Evolutionary conservation across 2,797 vertebrate genomes (phyloP).

Genomic region (Acanthopagrus latus): DNA sequence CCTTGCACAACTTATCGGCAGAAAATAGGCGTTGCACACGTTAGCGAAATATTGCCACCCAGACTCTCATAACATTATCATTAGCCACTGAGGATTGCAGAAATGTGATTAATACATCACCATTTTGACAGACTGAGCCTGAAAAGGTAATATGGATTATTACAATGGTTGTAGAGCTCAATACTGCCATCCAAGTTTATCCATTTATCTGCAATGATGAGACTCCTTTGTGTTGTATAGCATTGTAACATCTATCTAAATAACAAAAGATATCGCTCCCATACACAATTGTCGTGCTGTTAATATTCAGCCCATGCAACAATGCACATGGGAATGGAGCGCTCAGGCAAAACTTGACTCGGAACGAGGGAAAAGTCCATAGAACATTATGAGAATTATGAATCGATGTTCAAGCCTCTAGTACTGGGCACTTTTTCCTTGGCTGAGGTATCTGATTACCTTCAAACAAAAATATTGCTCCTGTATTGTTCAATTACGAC

Average conservation of each 20-base stretch:
- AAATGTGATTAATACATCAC: conserved; percentile 88
- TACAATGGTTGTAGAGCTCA: conserved; percentile 85
- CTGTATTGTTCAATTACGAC: conserved; percentile 80
- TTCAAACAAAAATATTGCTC: conserved; percentile 81
- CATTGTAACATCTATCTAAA: conserved; percentile 87
- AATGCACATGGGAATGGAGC: conserved; percentile 74
- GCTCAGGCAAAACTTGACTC: conserved; percentile 74
- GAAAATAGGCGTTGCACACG: conserved; percentile 82
- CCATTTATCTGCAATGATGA: conserved; percentile 88
- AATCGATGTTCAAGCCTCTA: conserved; percentile 71
- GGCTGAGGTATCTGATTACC: conserved; percentile 82
- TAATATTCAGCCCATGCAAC: conserved; percentile 83
- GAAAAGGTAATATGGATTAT: conserved; percentile 88
- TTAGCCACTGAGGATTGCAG: conserved; percentile 83
- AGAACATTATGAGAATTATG: conserved; percentile 76
- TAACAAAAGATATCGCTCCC: conserved; percentile 85
- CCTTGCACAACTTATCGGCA: conserved; percentile 84
- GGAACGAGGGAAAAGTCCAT: conserved; percentile 73
- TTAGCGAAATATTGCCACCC: conserved; percentile 80
- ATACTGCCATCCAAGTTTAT: conserved; percentile 86
- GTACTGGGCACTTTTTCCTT: conserved; percentile 66
- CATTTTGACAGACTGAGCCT: conserved; percentile 84
- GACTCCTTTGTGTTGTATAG: conserved; percentile 84
- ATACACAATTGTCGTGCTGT: conserved; percentile 79
- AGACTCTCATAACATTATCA: conserved; percentile 83